Evolutionary conservation across 2,113 vertebrate genomes (phyloP).

Genomic region (Chaenocephalus aceratus): DNA sequence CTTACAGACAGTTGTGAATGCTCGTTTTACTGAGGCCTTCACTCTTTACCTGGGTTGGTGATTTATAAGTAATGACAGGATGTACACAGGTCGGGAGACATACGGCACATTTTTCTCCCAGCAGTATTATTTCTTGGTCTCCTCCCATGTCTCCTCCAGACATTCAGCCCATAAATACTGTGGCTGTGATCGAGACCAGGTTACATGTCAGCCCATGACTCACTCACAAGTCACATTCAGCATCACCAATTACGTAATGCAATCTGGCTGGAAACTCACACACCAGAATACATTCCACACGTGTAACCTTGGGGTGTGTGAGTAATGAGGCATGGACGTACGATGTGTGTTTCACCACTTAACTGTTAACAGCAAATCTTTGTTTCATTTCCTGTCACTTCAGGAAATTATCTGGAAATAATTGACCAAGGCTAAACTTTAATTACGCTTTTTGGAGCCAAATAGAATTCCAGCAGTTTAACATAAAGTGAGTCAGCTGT

Average conservation of each 20-base stretch:
- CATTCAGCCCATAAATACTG: not conserved
- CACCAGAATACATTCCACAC: conserved; percentile 48
- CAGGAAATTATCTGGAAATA: conserved; percentile 44
- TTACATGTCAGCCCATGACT: conserved; percentile 48
- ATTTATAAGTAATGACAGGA: conserved; percentile 16
- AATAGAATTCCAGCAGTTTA: conserved; percentile 30
- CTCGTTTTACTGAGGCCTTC: not conserved
- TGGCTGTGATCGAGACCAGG: conserved; percentile 8
- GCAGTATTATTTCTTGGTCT: conserved; percentile 10
- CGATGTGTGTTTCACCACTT: conserved; percentile 27
- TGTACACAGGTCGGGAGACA: conserved; percentile 38
- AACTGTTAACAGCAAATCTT: conserved; percentile 26
- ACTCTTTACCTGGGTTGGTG: conserved; percentile 6
- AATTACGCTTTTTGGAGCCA: conserved; percentile 18
- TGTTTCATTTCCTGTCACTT: conserved; percentile 53
- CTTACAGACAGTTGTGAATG: not conserved
- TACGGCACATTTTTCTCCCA: conserved; percentile 34
- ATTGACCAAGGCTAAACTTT: conserved; percentile 24
- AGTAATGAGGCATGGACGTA: conserved; percentile 49
- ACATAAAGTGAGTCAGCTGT: not conserved
- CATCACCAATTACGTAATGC: conserved; percentile 31
- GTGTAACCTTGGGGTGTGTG: conserved; percentile 41
- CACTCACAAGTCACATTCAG: conserved; percentile 39
- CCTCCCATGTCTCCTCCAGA: conserved; percentile 31
- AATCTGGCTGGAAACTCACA: conserved; percentile 51